Evolutionary conservation across 2,888 invertebrate genomes (phyloP), one percentile per base, ranked within the genome.

Genomic region (Leptinotarsa rubiginosa): DNA sequence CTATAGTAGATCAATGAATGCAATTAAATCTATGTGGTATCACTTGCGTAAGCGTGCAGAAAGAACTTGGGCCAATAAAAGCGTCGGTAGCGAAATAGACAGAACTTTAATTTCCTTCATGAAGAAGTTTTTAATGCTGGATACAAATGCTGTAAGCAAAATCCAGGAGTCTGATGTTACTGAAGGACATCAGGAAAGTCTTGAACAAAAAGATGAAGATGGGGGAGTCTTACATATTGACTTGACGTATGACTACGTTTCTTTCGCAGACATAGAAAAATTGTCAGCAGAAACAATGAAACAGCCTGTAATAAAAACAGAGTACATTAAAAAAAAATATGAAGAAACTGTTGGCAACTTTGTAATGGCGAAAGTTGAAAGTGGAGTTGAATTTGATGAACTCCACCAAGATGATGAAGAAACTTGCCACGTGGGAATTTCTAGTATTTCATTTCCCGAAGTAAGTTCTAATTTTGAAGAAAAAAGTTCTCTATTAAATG

Each of bases 231-330:
- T 13, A 7, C 10, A 18, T 18, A 20, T 69, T 22, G 69, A 69
- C 4, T 41, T 69, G 56, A 59, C 69, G 0, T 69, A 69, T 22
- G 56, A 69, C 56, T 69, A 69, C 16, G 69, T 69, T 20, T 69
- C 69, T 2, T 69, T 69, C 20, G 56, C 56, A 18, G 69, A 69
- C 20, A 69, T 69, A 12, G 69, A 56, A 16, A 31, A 56, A 16
- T 49, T 69, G 69, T n/a, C 56, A 4, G 20, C 18, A 52, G 41
- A 56, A 50, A 47, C 65, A 7, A 7, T 18, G 4, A 47, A 65
- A 47, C 18, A 16, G 20, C 2, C 56, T 18, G 4, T 20, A 22
- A 15, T 56, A 12, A 56, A 56, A 56, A 22, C 56, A 56, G 67
- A 49, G 49, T 15, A n/a, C 15, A 67, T 4, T n/a, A 22, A 66